A percentile compares a stretch with the other conserved stretches of the same genome.
Evolutionary conservation across 2,888 invertebrate genomes (phyloP).

Genomic region (Drosophila putrida): DNA sequence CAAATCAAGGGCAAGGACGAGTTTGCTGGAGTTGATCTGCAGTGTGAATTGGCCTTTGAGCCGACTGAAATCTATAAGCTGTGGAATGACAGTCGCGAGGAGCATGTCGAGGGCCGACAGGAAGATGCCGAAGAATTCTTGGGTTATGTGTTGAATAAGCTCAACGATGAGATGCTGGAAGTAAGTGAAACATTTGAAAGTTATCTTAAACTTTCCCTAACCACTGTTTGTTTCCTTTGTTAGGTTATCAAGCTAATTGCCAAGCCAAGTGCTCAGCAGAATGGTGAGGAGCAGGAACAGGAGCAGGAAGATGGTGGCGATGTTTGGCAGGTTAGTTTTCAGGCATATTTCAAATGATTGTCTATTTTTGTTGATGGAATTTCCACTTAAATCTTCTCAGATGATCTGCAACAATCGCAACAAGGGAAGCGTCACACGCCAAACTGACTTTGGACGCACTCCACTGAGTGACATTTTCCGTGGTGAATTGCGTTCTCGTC

Average conservation of each 20-base stretch:
- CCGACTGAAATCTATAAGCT: constrained; percentile 95
- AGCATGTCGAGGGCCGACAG: constrained; percentile 93
- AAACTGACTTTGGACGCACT: constrained; percentile 92
- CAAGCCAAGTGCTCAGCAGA: constrained; percentile 86
- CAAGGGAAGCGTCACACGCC: constrained; percentile 95
- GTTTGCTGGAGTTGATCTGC: constrained; percentile 87
- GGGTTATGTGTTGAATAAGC: constrained; percentile 95
- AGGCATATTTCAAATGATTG: neutral
- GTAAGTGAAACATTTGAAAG: constrained; percentile 84
- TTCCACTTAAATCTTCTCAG: constrained; percentile 46
- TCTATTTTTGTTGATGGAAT: constrained; percentile 3
- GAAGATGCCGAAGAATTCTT: constrained; percentile 99
- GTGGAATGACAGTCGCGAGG: constrained; percentile 90
- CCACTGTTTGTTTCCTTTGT: neutral
- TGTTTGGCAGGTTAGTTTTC: constrained; percentile 84
- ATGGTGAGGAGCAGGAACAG: constrained; percentile 84
- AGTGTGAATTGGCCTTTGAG: constrained; percentile 93
- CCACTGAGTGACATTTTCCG: constrained; percentile 97
- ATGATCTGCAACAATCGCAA: constrained; percentile 91
- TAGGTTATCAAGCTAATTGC: constrained; percentile 88
- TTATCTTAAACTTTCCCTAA: neutral
- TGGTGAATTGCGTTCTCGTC: constrained; percentile 94
- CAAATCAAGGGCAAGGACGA: constrained; percentile 83
- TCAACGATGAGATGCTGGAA: constrained; percentile 98
- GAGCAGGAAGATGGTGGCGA: constrained; percentile 85